Evolutionary conservation across 1,140 invertebrate genomes (phyloP), one percentile per base, ranked within the genome.

Genomic region (Drosophila varians): DNA sequence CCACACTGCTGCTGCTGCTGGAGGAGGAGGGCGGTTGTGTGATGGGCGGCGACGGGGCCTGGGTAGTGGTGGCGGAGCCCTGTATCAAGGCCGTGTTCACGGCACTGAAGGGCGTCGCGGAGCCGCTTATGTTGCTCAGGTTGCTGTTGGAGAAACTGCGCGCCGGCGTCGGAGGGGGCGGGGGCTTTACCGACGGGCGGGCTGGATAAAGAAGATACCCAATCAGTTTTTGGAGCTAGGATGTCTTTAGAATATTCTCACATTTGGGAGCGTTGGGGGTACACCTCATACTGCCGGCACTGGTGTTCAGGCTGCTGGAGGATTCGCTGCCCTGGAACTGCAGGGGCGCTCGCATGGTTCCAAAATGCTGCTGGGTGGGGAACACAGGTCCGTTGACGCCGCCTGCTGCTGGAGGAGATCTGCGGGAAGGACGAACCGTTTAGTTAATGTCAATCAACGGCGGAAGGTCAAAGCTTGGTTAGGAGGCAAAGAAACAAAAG

Each of bases 101-200:
- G 8, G 78, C 89, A 51, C 71, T 75, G 31, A 74, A 73, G 1
- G 72, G 75, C 11, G 65, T 73, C 36, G 31, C 18, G 18, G 45
- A 9, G 11, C 46, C 47, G 7, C 64, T 62, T n/a, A 77, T 60
- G 47, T 60, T 80, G 68, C 64, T 89, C 16, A 91, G 45, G 58
- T 91, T 91, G 54, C 70, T 83, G 79, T 91, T 91, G n/a, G 90
- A 91, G 36, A 89, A 75, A 53, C 90, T 91, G 48, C 90, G 89
- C 9, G 84, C 77, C 18, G 90, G 90, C 65, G 90, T 90, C 2
- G 90, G 90, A 4, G 90, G 90, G 36, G 90, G 90, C 21, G 90
- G 90, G 11, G 90, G 89, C 52, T 91, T 91, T 0, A 90, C 86
- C 54, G 79, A 82, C 21, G 90, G 90, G 4, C 90, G 90, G 60